Conservation (phyloP, 2,888 invertebrate genomes). For the Gymnoscelis rufifasciata region DNA sequence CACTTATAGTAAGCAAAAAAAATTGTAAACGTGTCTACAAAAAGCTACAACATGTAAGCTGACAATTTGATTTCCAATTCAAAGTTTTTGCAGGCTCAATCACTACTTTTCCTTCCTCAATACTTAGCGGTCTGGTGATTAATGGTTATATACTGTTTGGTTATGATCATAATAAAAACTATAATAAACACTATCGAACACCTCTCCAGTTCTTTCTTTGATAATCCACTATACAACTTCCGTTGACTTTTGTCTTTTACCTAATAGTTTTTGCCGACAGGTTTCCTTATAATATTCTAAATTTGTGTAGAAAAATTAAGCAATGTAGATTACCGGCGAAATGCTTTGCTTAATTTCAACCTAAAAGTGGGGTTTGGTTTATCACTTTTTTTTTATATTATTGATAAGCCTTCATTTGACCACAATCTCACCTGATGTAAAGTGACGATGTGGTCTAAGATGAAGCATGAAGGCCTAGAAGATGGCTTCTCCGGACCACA, state of each 20-base stretch:
- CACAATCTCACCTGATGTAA: too few relatives aligned
- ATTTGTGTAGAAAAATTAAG: too few relatives aligned
- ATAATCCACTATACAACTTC: slow-evolving; percentile 35
- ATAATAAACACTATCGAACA: slow-evolving; percentile 36
- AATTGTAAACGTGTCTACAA: background rate
- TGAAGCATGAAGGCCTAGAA: too few relatives aligned
- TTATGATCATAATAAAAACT: slow-evolving; percentile 29
- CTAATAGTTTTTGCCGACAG: background rate
- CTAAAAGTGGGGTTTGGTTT: too few relatives aligned
- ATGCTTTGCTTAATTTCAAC: too few relatives aligned
- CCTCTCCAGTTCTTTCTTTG: slow-evolving; percentile 27
- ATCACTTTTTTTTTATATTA: too few relatives aligned
- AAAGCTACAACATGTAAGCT: background rate
- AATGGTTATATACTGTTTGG: slow-evolving; percentile 45
- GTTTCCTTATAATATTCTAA: too few relatives aligned
- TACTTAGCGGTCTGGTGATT: slow-evolving; percentile 35
- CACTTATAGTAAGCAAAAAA: background rate
- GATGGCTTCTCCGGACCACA: too few relatives aligned
- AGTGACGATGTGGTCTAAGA: too few relatives aligned
- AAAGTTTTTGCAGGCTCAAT: slow-evolving; percentile 27
- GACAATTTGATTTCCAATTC: slow-evolving; percentile 2
- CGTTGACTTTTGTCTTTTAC: slow-evolving; percentile 24
- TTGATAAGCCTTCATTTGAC: too few relatives aligned
- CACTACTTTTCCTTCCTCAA: slow-evolving; percentile 36
- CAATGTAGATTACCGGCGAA: too few relatives aligned